A percentile compares a stretch with the other conserved stretches of the same genome.
Conservation (phyloP, 2,888 invertebrate species). For the Drosophila affinis region DNA sequence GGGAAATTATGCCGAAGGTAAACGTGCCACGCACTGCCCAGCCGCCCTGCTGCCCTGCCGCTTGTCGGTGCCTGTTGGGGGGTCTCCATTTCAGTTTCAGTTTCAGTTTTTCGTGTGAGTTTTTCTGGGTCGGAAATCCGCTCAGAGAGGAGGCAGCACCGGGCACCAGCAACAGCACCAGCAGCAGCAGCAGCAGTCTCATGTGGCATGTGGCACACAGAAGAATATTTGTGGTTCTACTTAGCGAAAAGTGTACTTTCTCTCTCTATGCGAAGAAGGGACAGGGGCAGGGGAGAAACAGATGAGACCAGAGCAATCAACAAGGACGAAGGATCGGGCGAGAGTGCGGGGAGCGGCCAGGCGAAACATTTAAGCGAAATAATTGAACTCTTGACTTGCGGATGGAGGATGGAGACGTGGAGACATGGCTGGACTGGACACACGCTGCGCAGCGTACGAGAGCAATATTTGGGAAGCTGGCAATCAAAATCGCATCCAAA, state of each 20-base stretch:
- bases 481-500: constrained; percentile 19
- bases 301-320: constrained; percentile 4
- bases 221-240: constrained; percentile 33
- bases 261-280: not conserved
- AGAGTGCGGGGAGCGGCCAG: not conserved
- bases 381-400: constrained; percentile 35
- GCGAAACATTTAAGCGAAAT: constrained; percentile 15
- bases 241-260: constrained; percentile 3
- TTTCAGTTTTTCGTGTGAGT: constrained; percentile 13
- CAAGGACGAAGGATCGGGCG: not conserved
- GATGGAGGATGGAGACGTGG: not conserved
- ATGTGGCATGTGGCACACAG: constrained; percentile 9
- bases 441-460: constrained; percentile 16
- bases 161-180: not conserved
- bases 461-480: constrained; percentile 22
- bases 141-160: constrained; percentile 9
- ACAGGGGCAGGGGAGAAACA: not conserved
- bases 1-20: constrained; percentile 41
- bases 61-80: not conserved
- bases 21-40: constrained; percentile 34
- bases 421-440: not conserved
- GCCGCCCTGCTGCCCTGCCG: constrained; percentile 14
- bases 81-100: constrained; percentile 28
- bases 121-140: constrained; percentile 42
- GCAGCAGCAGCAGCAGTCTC: not conserved